Evolutionary conservation across 2,888 invertebrate species (phyloP), one percentile per base, ranked within the genome.

Genomic region (Nomada ruficornis): DNA sequence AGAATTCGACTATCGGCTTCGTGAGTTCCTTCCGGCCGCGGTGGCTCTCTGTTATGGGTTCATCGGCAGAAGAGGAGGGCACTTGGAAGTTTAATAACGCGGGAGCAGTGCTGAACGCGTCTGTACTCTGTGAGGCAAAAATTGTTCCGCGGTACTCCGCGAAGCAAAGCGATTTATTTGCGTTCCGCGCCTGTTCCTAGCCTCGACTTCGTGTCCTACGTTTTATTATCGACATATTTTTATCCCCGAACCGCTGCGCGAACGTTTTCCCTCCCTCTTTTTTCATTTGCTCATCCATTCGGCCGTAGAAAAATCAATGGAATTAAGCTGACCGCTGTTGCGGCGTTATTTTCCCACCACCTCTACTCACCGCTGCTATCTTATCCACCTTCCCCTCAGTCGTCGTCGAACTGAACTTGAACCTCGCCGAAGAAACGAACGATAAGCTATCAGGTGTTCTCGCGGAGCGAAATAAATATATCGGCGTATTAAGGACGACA

Each of bases 81-180:
- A 36, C 36, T 36, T 36, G 36, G 36, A 36, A 36, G 36, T n/a
- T 26, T 47, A 59, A 59, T 47, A 60, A 59, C 29, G 50, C 50
- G 5, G 20, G 23, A n/a, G 29, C 20, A 15, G 29, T 44, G 59
- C 18, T 20, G 29, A 44, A 36, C 57, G 26, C 70, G 15, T 29
- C 47, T 20, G 47, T 20, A 4, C 15, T n/a, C 26, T 26, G 26
- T 2, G 29, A 1, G 47, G 2, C 47, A 18, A 18, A 52, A 52
- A 71, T 13, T 71, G 62, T 23, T 50, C 62, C 9, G 3, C 36
- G 52, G 18, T 60, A 20, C 36, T 67, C 2, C 15, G 15, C 23
- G 55, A 18, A 3, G 54, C 42, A 64, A 44, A 54, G 54, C 55
- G 26, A 54, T 72, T 63, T 63, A 64, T 72, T 72, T 72, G 55